Base-by-base conservation (phyloP, 2,113 vertebrate genomes). In the Crocuta crocuta region DNA sequence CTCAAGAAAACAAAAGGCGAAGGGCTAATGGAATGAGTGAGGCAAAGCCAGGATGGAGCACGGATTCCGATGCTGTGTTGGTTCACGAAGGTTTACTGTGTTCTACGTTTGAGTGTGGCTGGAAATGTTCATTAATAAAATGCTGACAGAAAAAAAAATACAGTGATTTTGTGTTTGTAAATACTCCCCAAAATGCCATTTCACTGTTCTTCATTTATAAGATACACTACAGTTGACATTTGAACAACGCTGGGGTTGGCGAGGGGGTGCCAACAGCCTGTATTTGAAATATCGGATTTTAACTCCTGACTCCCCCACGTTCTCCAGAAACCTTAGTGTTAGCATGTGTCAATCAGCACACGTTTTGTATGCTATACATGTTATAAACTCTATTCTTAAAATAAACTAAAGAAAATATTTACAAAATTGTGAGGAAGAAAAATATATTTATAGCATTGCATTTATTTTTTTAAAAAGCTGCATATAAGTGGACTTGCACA, bases 141-240 rank as follows among this genome's bases (percentile, higher is more conserved):
- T 15, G 10, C 81, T 33, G 3, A 58, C 24, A 66, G n/a, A 19
- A 33, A 24, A 45, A 73, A n/a, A 17, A 39, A 17, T 11, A 61
- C 58, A 16, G 73, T 71, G 96, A 95, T 50, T 82, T 94, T 78
- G 63, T 93, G 78, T 93, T 74, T 45, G 17, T 66, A 79, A 95
- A 61, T 31, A 55, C 33, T 31, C 87, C n/a, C 43, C 81, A 8
- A 87, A 97, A 50, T 10, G 76, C 24, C 10, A 4, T 66, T 4
- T 3, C 94, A 96, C 61, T 21, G 50, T 53, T 39, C 66, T 76
- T 95, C 83, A 85, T 86, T 97, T 50, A 61, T 65, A n/a, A 85
- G 28, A 55, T 24, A 63, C 0, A 21, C 53, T 81, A 39, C 43
- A 48, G 24, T 48, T 15, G 66, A 48, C 43, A 24, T 13, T 26